Conservation (phyloP, 2,113 vertebrate genomes). For the Myrmecophaga tridactyla region DNA sequence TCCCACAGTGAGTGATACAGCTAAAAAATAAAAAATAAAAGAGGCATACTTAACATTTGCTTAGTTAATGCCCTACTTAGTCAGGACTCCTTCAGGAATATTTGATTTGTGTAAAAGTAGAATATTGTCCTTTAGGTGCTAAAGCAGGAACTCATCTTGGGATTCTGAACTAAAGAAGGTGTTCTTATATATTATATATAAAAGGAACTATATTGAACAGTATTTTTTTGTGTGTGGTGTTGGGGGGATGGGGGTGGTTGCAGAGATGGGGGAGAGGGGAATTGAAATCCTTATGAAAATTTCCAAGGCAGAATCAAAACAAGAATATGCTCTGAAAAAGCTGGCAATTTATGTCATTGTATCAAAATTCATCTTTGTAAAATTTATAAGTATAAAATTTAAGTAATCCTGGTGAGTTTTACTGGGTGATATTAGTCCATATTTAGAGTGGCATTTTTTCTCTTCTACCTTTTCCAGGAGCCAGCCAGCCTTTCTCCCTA, state of each 20-base stretch:
- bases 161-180: not conserved
- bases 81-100: not conserved
- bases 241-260: too few species aligned
- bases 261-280: not conserved
- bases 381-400: not conserved
- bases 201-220: not conserved
- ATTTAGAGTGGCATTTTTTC: not conserved
- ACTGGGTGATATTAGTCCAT: not conserved
- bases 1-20: not conserved
- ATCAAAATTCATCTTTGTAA: slow-evolving; percentile 64
- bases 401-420: not conserved
- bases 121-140: not conserved
- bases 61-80: not conserved
- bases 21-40: not conserved
- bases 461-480: not conserved
- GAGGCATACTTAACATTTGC: not conserved
- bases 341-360: slow-evolving; percentile 38
- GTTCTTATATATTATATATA: not conserved
- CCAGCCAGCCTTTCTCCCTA: rapidly evolving
- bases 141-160: not conserved
- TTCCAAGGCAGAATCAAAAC: slow-evolving; percentile 63
- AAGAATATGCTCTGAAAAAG: slow-evolving; percentile 43
- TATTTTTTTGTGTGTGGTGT: not conserved
- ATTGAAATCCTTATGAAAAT: slow-evolving; percentile 19
- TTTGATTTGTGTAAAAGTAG: not conserved